Evolutionary conservation across 2,113 vertebrate genomes (phyloP).

Genomic region (Poecile atricapillus): DNA sequence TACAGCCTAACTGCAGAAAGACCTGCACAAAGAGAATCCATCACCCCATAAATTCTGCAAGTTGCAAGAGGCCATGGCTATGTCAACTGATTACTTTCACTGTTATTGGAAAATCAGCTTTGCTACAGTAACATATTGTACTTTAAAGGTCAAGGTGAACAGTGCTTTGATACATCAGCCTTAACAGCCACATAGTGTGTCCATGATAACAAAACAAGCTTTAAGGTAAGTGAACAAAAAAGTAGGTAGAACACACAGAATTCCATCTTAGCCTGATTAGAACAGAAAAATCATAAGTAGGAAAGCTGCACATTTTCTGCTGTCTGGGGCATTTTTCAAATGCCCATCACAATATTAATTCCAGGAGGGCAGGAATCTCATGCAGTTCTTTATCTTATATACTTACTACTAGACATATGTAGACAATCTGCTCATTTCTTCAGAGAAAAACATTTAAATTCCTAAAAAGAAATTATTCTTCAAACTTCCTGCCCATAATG

Average conservation of each 20-base stretch:
- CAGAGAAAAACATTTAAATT: not conserved
- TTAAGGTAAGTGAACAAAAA: constrained; percentile 58
- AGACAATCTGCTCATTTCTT: not conserved
- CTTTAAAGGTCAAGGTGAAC: constrained; percentile 70
- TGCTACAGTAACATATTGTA: constrained; percentile 45
- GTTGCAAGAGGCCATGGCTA: constrained; percentile 48
- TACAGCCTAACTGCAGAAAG: not conserved
- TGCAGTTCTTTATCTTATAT: not conserved
- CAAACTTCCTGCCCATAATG: not conserved
- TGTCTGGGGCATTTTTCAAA: not conserved
- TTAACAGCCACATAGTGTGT: constrained; percentile 46
- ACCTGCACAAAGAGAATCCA: not conserved
- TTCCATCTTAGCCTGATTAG: not conserved
- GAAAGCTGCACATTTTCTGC: not conserved
- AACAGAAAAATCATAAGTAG: not conserved
- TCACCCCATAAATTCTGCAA: constrained; percentile 26
- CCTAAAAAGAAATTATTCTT: not conserved
- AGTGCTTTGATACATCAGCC: constrained; percentile 66
- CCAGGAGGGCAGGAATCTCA: not conserved
- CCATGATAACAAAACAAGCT: constrained; percentile 62
- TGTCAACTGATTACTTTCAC: constrained; percentile 59
- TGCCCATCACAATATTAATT: not conserved
- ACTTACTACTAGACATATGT: not conserved
- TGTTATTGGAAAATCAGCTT: constrained; percentile 52
- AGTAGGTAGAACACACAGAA: not conserved